These are phyloP conservation scores for Trypoxylon attenuatum DNA, from an alignment of 2,888 invertebrate genomes.

Conservation along the genomic window DNA sequence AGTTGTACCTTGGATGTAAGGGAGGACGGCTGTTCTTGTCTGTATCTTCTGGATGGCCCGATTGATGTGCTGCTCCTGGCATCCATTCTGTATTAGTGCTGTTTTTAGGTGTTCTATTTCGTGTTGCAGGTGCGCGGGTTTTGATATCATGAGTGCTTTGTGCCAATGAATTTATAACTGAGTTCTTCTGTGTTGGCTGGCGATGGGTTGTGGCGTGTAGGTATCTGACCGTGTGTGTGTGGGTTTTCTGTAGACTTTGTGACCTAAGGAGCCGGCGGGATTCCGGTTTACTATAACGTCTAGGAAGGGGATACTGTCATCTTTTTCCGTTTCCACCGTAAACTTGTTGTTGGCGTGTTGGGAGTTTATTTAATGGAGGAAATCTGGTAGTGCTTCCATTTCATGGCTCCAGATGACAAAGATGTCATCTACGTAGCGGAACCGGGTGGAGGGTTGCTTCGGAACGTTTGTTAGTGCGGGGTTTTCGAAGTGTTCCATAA, in stretches of 20 bases:
- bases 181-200: neutral
- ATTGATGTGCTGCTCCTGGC: neutral
- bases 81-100: neutral
- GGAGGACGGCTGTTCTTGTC: neutral
- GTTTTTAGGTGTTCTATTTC: neutral
- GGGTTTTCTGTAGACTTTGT: neutral
- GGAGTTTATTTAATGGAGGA: neutral
- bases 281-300: neutral
- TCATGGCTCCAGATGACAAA: neutral
- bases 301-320: neutral
- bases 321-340: neutral
- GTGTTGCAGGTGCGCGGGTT: no score
- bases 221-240: neutral
- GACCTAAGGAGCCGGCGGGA: neutral
- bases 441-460: no score
- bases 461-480: neutral
- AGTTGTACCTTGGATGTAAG: neutral
- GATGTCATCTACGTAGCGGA: no score
- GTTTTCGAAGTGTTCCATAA: slow-evolving; percentile 25
- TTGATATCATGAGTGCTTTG: neutral
- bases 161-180: neutral
- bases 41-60: neutral
- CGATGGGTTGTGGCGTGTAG: no score
- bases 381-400: neutral
- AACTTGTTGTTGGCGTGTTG: neutral